Conservation (phyloP, 2,113 vertebrate species). For the Scortum barcoo region DNA sequence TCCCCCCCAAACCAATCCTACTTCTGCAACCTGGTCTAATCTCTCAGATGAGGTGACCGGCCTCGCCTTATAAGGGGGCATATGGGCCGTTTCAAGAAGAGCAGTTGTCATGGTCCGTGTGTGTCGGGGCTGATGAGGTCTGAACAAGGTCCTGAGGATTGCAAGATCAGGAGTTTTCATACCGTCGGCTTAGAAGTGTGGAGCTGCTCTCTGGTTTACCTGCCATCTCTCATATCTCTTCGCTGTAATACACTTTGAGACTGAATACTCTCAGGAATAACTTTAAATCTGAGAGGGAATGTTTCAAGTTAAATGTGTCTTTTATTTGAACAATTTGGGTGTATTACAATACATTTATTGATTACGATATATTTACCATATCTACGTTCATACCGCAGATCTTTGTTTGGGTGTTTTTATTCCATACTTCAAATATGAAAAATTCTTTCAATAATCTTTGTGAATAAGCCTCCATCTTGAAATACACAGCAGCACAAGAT, state of each 20-base stretch:
- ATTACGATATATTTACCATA: too few relatives aligned
- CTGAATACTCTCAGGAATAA: neutral
- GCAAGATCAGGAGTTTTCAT: conserved; percentile 64
- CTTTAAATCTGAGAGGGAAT: neutral
- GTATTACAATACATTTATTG: too few relatives aligned
- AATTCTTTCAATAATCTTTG: neutral
- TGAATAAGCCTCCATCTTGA: neutral
- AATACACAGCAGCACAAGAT: neutral
- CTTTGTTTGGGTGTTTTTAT: neutral
- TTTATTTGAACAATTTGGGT: neutral
- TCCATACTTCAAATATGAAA: neutral
- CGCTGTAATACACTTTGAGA: neutral
- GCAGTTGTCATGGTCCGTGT: conserved; percentile 44
- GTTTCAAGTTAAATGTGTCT: neutral
- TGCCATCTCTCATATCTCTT: conserved; percentile 2
- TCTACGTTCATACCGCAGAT: neutral
- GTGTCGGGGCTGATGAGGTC: conserved; percentile 62
- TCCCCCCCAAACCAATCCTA: neutral
- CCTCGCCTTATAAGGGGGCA: conserved; percentile 34
- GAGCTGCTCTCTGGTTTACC: conserved; percentile 26
- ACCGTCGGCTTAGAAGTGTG: conserved; percentile 46
- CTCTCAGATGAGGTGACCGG: conserved; percentile 43
- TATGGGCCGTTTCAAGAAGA: conserved; percentile 40
- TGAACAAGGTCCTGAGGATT: conserved; percentile 50
- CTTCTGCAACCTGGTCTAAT: conserved; percentile 56